phyloP scores from a whole-genome alignment of 2,888 invertebrate genomes.

The Serrognathus titanus region DNA sequence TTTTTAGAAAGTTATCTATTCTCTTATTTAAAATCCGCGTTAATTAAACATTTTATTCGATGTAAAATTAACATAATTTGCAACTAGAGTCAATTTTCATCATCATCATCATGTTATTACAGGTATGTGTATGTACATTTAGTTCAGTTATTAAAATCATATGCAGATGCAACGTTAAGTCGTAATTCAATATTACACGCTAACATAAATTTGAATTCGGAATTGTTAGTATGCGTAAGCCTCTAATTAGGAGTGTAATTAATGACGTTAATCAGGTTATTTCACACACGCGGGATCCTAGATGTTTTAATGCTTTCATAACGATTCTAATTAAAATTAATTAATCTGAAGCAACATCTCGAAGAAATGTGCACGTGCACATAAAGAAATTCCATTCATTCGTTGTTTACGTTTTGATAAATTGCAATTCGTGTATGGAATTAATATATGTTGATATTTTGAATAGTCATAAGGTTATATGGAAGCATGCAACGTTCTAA shows the following conservation, averaged over 20 bases:
- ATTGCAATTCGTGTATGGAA: constrained; percentile 7
- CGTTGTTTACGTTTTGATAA: neutral
- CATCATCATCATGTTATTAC: too few relatives aligned
- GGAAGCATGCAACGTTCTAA: constrained; percentile 16
- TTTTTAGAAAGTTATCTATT: too few relatives aligned
- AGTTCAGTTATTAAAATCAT: constrained; percentile 21
- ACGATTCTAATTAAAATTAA: constrained; percentile 10
- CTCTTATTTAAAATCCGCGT: too few relatives aligned
- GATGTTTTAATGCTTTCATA: constrained; percentile 9
- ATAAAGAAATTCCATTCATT: neutral
- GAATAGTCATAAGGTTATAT: constrained; percentile 17
- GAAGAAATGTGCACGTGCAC: neutral
- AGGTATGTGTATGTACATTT: neutral
- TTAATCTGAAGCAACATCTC: constrained; percentile 1
- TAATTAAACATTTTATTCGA: too few relatives aligned
- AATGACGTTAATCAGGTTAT: constrained; percentile 26
- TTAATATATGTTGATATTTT: constrained; percentile 19
- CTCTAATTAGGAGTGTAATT: constrained; percentile 28
- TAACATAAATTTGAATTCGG: constrained; percentile 19
- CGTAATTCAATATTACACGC: constrained; percentile 24
- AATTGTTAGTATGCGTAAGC: constrained; percentile 21
- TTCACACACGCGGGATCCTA: constrained; percentile 4
- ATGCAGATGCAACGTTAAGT: constrained; percentile 17
- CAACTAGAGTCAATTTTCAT: too few relatives aligned
- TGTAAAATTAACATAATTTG: too few relatives aligned